Evolutionary conservation across 2,797 vertebrate genomes (phyloP), one percentile per base, ranked within the genome.

Genomic region (Brachyrhaphis roseni): DNA sequence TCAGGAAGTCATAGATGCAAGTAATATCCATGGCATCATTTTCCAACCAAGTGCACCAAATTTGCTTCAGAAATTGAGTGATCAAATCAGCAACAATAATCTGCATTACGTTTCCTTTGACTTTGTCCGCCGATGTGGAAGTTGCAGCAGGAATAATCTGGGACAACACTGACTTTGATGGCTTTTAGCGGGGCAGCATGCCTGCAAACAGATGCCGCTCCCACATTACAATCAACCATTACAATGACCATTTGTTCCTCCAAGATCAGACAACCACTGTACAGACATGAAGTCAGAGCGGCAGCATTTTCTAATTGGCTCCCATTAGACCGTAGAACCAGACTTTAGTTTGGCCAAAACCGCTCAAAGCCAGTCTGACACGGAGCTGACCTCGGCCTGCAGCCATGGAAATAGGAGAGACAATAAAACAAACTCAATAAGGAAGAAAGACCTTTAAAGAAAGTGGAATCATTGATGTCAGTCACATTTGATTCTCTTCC

Each of bases 211-310:
- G 86, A 95, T 90, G 88, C 91, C 89, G 53, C 93, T 91, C 92
- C 94, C 93, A 94, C 93, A 87, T 90, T 68, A 87, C 81, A 86
- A 83, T 53, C 76, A 81, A 59, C 62, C 74, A 79, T 82, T 47
- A 94, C 87, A 92, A 94, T 84, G 75, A 87, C 57, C 86, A 80
- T 88, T 91, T 94, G 94, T 95, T 90, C 83, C 57, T 49, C 72
- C 10, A 28, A 82, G 62, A 85, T 88, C 79, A 87, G 83, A 89
- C 73, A 79, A 80, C 86, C 72, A 68, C 77, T 74, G 59, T 26
- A 45, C 83, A 79, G 80, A 88, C 76, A 53, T 73, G 53, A 64
- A 80, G 47, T 77, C 78, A 36, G 36, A 20, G 59, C 36, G 49
- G 51, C 5, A 41, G 71, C 41, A 53, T 36, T 62, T 57, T 68